Percentiles rank a stretch among this genome's conserved stretches.
Evolutionary conservation across 2,113 vertebrate species (phyloP).

Genomic region (Lucifuga dentata): DNA sequence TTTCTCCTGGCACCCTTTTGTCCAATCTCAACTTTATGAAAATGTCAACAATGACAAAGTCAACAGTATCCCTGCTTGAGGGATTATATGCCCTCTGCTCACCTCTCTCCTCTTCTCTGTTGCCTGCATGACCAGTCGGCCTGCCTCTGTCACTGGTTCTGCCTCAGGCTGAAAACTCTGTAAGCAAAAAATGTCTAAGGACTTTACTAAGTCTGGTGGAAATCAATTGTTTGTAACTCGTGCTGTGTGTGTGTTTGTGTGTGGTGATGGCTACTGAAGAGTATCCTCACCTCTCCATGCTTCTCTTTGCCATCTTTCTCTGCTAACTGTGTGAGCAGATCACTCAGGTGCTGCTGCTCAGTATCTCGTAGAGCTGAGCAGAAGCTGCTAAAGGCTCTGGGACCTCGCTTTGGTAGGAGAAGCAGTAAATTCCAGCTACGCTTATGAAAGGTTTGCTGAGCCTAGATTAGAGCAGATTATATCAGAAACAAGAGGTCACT

Average conservation of each 20-base stretch:
- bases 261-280: not conserved
- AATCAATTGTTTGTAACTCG: too few relatives aligned
- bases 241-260: not conserved
- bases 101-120: conserved; percentile 40
- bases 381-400: conserved; percentile 90
- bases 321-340: conserved; percentile 65
- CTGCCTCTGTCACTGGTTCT: conserved; percentile 38
- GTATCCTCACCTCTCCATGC: conserved; percentile 64
- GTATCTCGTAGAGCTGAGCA: conserved; percentile 89
- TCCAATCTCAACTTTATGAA: not conserved
- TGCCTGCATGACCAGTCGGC: conserved; percentile 25
- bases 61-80: not conserved
- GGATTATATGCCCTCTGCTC: not conserved
- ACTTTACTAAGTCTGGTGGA: not conserved
- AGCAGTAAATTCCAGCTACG: conserved; percentile 87
- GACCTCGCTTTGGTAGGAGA: conserved; percentile 92
- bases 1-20: not conserved
- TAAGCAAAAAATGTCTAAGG: conserved; percentile 21
- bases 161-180: conserved; percentile 49
- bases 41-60: conserved; percentile 6
- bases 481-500: not conserved
- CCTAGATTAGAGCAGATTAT: conserved; percentile 70
- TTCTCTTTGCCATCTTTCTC: conserved; percentile 51
- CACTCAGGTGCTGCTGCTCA: conserved; percentile 90
- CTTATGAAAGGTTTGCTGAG: conserved; percentile 84